These are phyloP conservation scores for Myiozetetes cayanensis DNA, from an alignment of 2,113 vertebrate genomes.

Conservation along the genomic window DNA sequence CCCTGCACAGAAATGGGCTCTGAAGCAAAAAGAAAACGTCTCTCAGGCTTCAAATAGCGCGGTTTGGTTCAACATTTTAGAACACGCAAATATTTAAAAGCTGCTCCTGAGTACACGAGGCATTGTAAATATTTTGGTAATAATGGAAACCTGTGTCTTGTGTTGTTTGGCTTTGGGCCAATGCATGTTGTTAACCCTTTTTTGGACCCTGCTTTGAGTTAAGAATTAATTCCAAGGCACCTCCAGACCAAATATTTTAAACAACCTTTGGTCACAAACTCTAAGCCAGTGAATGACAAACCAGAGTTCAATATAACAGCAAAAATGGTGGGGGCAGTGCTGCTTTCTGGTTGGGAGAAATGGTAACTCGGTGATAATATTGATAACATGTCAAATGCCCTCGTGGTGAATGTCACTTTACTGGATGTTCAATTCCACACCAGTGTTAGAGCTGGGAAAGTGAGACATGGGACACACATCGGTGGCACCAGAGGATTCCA, in stretches of 20 bases:
- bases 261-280: background rate
- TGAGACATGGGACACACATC: fast-evolving
- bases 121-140: conserved; percentile 23
- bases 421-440: background rate
- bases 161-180: background rate
- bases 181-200: background rate
- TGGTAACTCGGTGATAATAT: background rate
- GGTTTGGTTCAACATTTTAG: background rate
- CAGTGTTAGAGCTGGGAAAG: background rate
- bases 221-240: background rate
- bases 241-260: background rate
- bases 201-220: background rate
- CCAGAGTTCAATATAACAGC: background rate
- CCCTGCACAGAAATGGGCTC: background rate
- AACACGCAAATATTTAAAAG: conserved; percentile 9
- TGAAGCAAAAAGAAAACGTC: background rate
- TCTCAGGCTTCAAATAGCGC: background rate
- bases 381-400: background rate
- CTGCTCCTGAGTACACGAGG: background rate
- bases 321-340: background rate
- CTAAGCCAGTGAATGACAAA: background rate
- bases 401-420: fast-evolving
- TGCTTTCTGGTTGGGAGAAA: background rate
- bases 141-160: background rate
- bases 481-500: background rate